Evolutionary conservation across 1,140 invertebrate species (phyloP).

Genomic region (Zelostemma sp.): DNA sequence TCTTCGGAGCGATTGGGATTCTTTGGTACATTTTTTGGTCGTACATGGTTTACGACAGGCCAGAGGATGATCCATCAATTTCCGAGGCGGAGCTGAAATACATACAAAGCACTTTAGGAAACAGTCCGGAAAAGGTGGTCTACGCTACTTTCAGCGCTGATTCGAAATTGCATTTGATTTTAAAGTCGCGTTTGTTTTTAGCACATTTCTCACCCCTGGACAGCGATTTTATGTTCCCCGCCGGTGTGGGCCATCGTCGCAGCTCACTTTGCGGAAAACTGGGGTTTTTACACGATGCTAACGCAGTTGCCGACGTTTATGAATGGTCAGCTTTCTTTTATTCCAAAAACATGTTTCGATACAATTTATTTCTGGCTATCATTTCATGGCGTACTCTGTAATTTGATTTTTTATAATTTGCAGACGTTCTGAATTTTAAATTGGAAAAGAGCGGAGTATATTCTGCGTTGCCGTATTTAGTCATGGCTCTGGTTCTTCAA

Average conservation of each 20-base stretch:
- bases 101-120: constrained; percentile 66
- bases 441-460: constrained; percentile 83
- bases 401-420: constrained; percentile 47
- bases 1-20: constrained; percentile 82
- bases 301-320: constrained; percentile 93
- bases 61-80: constrained; percentile 82
- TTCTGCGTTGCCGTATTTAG: constrained; percentile 87
- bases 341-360: constrained; percentile 5
- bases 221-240: constrained; percentile 81
- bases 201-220: constrained; percentile 82
- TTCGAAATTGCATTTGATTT: too few species aligned
- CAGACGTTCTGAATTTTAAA: constrained; percentile 80
- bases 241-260: constrained; percentile 90
- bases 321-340: constrained; percentile 73
- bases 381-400: too few species aligned
- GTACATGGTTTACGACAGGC: constrained; percentile 80
- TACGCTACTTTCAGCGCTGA: too few species aligned
- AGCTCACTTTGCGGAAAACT: constrained; percentile 95
- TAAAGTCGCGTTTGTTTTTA: too few species aligned
- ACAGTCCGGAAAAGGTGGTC: too few species aligned
- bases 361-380: too few species aligned
- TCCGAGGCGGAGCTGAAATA: constrained; percentile 82
- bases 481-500: constrained; percentile 86
- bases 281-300: constrained; percentile 94
- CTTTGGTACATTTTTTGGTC: constrained; percentile 82